phyloP scores from a whole-genome alignment of 2,113 vertebrate species.

The Caretta caretta region DNA sequence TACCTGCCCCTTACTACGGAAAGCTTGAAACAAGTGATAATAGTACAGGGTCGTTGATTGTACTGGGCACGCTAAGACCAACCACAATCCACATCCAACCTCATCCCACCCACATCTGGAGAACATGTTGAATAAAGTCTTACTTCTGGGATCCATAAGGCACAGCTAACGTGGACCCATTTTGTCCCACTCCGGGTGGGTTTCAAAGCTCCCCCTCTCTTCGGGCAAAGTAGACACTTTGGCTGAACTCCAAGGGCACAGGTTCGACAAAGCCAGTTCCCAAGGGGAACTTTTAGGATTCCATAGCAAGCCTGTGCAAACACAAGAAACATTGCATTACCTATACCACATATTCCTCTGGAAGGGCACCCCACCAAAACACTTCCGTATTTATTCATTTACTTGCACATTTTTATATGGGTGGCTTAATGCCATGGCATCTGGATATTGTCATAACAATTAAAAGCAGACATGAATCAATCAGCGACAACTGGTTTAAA shows the following conservation, averaged over 20 bases:
- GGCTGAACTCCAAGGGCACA: conserved; percentile 96
- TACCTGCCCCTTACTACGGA: not conserved
- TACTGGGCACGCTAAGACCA: not conserved
- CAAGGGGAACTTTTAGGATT: conserved; percentile 96
- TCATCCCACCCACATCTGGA: not conserved
- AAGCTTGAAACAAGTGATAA: not conserved
- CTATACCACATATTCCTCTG: not conserved
- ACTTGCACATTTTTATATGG: rapidly evolving
- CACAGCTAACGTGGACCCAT: conserved; percentile 99
- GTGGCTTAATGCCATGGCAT: rapidly evolving
- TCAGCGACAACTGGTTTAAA: not conserved
- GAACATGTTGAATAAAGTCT: not conserved
- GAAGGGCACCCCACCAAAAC: not conserved
- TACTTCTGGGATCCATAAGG: conserved; percentile 99
- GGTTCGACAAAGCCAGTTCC: conserved; percentile 97
- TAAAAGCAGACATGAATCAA: rapidly evolving
- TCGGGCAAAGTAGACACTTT: conserved; percentile 98
- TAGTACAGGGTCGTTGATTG: not conserved
- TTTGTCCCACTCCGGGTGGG: conserved; percentile 97
- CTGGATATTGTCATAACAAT: rapidly evolving
- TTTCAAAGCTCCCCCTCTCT: conserved; percentile 96
- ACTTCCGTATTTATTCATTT: not conserved
- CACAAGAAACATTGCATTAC: rapidly evolving
- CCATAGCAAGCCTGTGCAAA: conserved; percentile 92
- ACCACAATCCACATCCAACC: rapidly evolving